These are phyloP conservation scores for Ellobius talpinus DNA, from an alignment of 2,113 vertebrate species.

Conservation along the genomic window DNA sequence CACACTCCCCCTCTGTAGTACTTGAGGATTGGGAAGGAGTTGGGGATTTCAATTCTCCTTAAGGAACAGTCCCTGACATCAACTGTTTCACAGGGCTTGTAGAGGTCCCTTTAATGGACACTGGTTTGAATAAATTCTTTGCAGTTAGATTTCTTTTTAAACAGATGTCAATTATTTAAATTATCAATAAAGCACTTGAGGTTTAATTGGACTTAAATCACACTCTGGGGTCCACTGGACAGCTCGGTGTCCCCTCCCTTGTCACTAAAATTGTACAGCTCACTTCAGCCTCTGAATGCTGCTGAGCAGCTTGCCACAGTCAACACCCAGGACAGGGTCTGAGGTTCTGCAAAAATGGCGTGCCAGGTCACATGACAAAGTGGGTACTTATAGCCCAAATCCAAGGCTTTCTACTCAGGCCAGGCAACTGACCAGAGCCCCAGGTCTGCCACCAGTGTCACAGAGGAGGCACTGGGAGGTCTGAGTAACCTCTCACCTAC, in stretches of 20 bases:
- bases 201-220: slow-evolving; percentile 62
- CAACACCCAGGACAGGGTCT: background rate
- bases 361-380: background rate
- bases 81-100: slow-evolving; percentile 60
- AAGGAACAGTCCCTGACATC: slow-evolving; percentile 12
- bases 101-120: slow-evolving; percentile 57
- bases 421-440: background rate
- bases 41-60: slow-evolving; percentile 38
- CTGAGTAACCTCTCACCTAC: background rate
- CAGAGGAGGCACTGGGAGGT: background rate
- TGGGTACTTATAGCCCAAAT: background rate
- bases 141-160: slow-evolving; percentile 64
- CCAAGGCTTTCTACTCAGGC: background rate
- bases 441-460: background rate
- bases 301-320: background rate
- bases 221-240: background rate
- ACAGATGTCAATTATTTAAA: slow-evolving; percentile 72
- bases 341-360: background rate
- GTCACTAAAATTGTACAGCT: background rate
- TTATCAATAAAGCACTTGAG: slow-evolving; percentile 60
- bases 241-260: background rate
- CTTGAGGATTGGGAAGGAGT: background rate
- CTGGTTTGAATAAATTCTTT: slow-evolving; percentile 69
- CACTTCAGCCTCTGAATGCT: background rate
- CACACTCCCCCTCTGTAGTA: background rate